Conservation (phyloP, 2,888 invertebrate genomes). For the Allacma fusca region DNA sequence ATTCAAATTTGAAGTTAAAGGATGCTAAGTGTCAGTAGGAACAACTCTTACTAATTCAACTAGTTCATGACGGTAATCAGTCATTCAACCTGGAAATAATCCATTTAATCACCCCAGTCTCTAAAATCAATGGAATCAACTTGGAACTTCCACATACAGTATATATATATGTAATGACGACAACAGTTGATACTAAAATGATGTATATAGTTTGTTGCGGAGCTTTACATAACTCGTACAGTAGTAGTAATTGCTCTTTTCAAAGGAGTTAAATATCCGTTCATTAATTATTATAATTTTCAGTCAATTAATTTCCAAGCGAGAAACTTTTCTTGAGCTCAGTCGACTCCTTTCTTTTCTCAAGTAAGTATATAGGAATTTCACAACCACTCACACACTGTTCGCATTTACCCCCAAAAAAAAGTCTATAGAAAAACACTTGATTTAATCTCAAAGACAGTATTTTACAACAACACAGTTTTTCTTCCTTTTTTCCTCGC, state of each 20-base stretch:
- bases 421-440: too few species aligned
- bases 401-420: too few species aligned
- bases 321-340: slow-evolving; percentile 3
- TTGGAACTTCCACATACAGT: background rate
- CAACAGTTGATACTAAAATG: too few species aligned
- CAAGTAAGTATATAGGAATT: background rate
- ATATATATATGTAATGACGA: too few species aligned
- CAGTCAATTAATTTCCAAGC: slow-evolving; percentile 16
- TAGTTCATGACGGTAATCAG: slow-evolving; percentile 20
- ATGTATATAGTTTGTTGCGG: too few species aligned
- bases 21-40: slow-evolving; percentile 16
- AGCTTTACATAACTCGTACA: too few species aligned
- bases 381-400: background rate
- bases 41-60: slow-evolving; percentile 2
- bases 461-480: background rate
- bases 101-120: background rate
- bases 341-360: background rate
- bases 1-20: background rate
- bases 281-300: slow-evolving; percentile 5
- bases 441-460: background rate
- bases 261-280: background rate
- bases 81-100: slow-evolving; percentile 32
- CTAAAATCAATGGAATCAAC: background rate
- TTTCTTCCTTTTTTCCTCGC: slow-evolving; percentile 7
- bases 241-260: background rate